phyloP scores from a whole-genome alignment of 2,797 vertebrate species.

The Catostomus latipinnis region DNA sequence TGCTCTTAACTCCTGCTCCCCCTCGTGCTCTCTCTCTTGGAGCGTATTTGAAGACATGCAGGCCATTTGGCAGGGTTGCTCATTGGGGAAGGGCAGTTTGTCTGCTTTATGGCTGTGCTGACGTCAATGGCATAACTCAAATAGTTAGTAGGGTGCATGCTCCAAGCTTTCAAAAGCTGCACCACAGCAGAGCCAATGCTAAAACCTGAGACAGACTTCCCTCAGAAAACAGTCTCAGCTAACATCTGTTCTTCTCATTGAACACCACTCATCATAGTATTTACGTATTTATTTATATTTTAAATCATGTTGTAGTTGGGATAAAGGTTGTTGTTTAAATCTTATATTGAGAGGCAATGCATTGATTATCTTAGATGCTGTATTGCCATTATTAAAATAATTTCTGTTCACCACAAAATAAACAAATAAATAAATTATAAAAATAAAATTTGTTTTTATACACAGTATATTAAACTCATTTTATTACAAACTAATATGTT shows the following conservation, averaged over 20 bases:
- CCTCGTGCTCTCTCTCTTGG: slow-evolving; percentile 55
- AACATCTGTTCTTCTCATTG: slow-evolving; percentile 59
- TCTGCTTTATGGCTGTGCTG: slow-evolving; percentile 99
- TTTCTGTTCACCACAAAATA: too few relatives aligned
- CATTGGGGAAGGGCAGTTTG: slow-evolving; percentile 90
- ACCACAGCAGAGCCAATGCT: slow-evolving; percentile 67
- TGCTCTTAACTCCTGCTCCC: slow-evolving; percentile 13
- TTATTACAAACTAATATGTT: too few relatives aligned
- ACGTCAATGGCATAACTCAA: slow-evolving; percentile 99
- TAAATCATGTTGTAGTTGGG: background rate
- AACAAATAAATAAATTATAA: too few relatives aligned
- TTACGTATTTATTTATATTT: too few relatives aligned
- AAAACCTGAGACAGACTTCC: slow-evolving; percentile 84
- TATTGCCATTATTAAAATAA: too few relatives aligned
- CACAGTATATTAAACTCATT: too few relatives aligned
- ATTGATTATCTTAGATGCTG: background rate
- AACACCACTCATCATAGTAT: background rate
- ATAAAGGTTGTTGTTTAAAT: background rate
- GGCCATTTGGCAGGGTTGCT: slow-evolving; percentile 90
- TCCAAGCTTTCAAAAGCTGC: slow-evolving; percentile 58
- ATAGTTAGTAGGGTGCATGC: slow-evolving; percentile 95
- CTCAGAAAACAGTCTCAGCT: slow-evolving; percentile 32
- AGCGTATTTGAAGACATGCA: slow-evolving; percentile 68
- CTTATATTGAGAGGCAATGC: background rate
- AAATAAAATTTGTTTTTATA: too few relatives aligned